Percentiles rank a stretch among this genome's conserved stretches.
phyloP scores from a whole-genome alignment of 2,113 vertebrate genomes.

The Centrocercus urophasianus region DNA sequence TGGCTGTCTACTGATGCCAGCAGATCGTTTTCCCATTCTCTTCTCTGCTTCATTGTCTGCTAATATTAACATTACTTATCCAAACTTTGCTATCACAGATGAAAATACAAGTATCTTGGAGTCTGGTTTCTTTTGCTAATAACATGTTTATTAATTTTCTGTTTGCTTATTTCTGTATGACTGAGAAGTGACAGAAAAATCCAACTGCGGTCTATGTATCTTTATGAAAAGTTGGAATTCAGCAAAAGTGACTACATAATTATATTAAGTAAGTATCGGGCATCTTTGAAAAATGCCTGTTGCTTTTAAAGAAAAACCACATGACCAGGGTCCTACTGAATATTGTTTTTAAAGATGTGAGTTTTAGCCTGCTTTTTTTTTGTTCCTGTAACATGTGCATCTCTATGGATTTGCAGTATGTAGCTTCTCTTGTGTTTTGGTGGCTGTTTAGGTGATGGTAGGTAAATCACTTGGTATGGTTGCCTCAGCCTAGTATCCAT shows the following conservation, averaged over 20 bases:
- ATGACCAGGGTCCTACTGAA: not conserved
- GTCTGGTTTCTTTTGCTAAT: not conserved
- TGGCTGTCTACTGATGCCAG: no score
- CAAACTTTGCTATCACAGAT: not conserved
- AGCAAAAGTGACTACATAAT: not conserved
- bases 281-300: not conserved
- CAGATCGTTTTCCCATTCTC: not conserved
- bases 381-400: not conserved
- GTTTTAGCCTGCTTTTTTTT: not conserved
- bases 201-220: not conserved
- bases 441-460: not conserved
- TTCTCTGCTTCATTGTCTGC: not conserved
- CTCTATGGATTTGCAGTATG: not conserved
- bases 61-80: not conserved
- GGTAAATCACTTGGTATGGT: not conserved
- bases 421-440: not conserved
- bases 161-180: not conserved
- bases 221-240: not conserved
- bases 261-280: not conserved
- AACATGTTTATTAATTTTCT: not conserved
- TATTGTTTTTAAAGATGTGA: not conserved
- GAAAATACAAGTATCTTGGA: not conserved
- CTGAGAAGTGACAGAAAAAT: not conserved
- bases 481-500: conserved; percentile 44
- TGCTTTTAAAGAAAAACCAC: not conserved